phyloP scores from a whole-genome alignment of 2,797 vertebrate genomes.

The Eleutherodactylus coqui region DNA sequence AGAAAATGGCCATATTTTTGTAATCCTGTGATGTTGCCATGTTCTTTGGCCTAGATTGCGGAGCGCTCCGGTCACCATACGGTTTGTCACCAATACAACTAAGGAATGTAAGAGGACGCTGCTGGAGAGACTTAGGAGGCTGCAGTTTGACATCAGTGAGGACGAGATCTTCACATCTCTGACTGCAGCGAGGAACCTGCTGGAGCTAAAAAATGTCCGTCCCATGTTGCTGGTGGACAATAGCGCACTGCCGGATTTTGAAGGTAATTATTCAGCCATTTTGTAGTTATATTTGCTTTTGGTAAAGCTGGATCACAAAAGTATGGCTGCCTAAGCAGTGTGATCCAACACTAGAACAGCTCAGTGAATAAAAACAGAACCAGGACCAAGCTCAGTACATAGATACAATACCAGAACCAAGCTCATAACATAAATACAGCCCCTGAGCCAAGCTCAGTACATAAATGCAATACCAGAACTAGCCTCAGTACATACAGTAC shows the following conservation, averaged over 20 bases:
- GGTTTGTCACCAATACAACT: constrained; percentile 96
- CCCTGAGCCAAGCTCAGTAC: too few relatives aligned
- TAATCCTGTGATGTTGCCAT: too few relatives aligned
- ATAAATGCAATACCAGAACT: too few relatives aligned
- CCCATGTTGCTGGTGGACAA: constrained; percentile 91
- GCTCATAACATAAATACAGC: too few relatives aligned
- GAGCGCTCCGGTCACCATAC: constrained; percentile 77
- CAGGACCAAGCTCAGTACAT: too few relatives aligned
- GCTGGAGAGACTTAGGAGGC: constrained; percentile 79
- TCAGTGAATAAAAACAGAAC: too few relatives aligned
- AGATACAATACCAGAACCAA: too few relatives aligned
- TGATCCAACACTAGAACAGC: too few relatives aligned
- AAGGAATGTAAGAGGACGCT: constrained; percentile 91
- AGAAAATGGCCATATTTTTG: too few relatives aligned
- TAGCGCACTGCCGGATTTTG: constrained; percentile 88
- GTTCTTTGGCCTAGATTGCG: constrained; percentile 78
- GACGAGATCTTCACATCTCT: constrained; percentile 95
- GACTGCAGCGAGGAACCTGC: constrained; percentile 87
- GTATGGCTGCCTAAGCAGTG: too few relatives aligned
- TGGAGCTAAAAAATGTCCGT: constrained; percentile 84
- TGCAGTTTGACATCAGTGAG: constrained; percentile 89
- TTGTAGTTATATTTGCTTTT: background rate
- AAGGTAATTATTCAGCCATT: constrained; percentile 73
- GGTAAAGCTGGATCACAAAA: too few relatives aligned
- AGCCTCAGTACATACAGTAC: too few relatives aligned